phyloP scores from a whole-genome alignment of 2,888 invertebrate genomes.

The Rhopalosiphum nymphaeae region DNA sequence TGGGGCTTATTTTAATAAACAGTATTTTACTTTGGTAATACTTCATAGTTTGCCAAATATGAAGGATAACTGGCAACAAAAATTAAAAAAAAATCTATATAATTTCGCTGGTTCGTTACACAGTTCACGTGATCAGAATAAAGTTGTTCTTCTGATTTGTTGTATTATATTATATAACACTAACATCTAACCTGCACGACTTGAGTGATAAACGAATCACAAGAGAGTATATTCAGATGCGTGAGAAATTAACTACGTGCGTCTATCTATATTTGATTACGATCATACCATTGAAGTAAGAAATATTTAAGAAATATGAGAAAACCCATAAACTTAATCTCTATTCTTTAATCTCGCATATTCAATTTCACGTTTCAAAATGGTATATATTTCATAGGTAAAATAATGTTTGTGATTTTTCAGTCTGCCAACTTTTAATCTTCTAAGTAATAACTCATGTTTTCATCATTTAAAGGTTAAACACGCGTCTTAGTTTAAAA shows the following conservation, averaged over 20 bases:
- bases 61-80: background rate
- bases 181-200: background rate
- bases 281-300: constrained; percentile 27
- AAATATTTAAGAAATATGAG: constrained; percentile 47
- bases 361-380: constrained; percentile 54
- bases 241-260: constrained; percentile 57
- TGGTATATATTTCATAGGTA: constrained; percentile 3
- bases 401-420: constrained; percentile 33
- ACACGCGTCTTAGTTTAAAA: background rate
- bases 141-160: constrained; percentile 3
- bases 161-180: constrained; percentile 11
- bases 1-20: constrained; percentile 8
- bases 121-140: constrained; percentile 3
- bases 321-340: constrained; percentile 54
- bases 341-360: constrained; percentile 51
- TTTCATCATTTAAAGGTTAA: constrained; percentile 37
- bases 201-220: constrained; percentile 39
- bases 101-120: background rate
- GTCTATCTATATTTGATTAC: constrained; percentile 55
- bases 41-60: constrained; percentile 28
- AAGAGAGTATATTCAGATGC: constrained; percentile 29
- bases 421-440: constrained; percentile 7
- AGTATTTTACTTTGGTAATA: constrained; percentile 11
- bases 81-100: background rate
- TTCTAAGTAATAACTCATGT: constrained; percentile 30